Percentiles rank a stretch among this genome's conserved stretches.
These are phyloP conservation scores for Sturmia bella DNA, from an alignment of 2,888 invertebrate genomes.

Conservation along the genomic window DNA sequence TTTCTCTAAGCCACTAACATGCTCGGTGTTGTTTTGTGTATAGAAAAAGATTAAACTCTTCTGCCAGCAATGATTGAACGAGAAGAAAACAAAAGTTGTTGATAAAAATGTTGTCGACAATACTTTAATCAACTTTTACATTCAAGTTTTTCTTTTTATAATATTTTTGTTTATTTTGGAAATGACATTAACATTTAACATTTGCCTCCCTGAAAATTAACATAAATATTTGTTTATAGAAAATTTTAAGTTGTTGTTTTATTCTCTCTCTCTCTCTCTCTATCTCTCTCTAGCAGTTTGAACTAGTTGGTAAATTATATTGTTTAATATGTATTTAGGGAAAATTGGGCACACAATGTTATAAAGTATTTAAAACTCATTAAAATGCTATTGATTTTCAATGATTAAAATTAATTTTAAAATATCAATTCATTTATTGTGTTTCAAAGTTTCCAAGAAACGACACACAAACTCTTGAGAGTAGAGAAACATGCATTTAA, in stretches of 20 bases:
- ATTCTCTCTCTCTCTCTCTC: not conserved
- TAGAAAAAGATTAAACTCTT: not conserved
- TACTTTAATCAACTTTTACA: constrained; percentile 44
- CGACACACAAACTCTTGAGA: not conserved
- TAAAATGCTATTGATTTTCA: constrained; percentile 43
- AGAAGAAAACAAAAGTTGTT: constrained; percentile 32
- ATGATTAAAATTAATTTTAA: constrained; percentile 48
- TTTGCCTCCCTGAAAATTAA: constrained; percentile 44
- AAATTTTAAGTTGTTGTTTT: constrained; percentile 45
- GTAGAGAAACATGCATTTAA: not conserved
- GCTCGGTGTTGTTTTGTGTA: not conserved
- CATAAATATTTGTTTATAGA: constrained; percentile 60
- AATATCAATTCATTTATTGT: constrained; percentile 51
- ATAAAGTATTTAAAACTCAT: constrained; percentile 46
- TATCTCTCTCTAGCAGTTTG: not conserved
- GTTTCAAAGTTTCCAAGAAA: not conserved
- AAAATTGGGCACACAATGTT: constrained; percentile 23
- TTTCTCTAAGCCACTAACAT: not conserved
- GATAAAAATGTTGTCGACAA: constrained; percentile 7
- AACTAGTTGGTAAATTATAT: constrained; percentile 43
- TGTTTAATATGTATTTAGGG: constrained; percentile 17
- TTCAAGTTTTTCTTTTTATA: constrained; percentile 6
- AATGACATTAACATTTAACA: constrained; percentile 16
- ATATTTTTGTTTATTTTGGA: constrained; percentile 14
- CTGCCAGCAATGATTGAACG: not conserved